phyloP scores from a whole-genome alignment of 2,113 vertebrate species.

The Willisornis vidua region DNA sequence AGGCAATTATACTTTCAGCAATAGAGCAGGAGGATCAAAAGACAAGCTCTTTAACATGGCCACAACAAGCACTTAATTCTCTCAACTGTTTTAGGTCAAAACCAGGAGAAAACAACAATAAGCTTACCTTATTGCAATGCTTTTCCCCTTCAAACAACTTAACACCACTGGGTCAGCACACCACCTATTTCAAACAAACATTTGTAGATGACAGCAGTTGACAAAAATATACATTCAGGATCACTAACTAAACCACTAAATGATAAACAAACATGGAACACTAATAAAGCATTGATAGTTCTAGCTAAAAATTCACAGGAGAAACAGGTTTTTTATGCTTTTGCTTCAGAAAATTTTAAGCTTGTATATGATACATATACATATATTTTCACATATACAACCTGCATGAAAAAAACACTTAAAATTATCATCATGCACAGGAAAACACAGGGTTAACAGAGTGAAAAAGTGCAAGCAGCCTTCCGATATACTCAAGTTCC shows the following conservation, averaged over 20 bases:
- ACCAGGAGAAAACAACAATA: neutral
- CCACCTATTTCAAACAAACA: constrained; percentile 80
- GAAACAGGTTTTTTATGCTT: neutral
- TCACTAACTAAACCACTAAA: neutral
- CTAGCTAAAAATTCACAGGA: neutral
- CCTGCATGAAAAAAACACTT: neutral
- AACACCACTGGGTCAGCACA: constrained; percentile 82
- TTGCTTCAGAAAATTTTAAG: neutral
- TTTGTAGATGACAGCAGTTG: neutral
- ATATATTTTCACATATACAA: neutral
- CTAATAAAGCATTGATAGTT: neutral
- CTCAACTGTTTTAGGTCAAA: neutral
- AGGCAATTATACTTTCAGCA: neutral
- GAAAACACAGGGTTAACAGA: neutral
- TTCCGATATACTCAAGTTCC: neutral
- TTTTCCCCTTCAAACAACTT: constrained; percentile 82
- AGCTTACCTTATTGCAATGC: constrained; percentile 81
- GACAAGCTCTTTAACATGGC: neutral
- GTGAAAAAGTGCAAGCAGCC: neutral
- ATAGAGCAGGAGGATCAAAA: neutral
- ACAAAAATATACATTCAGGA: neutral
- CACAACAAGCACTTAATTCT: neutral
- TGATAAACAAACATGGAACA: neutral
- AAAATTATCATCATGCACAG: neutral
- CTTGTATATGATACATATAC: neutral